A percentile compares a stretch with the other conserved stretches of the same genome.
Conservation (phyloP, 2,888 invertebrate species). For the Torymus tubicola region DNA sequence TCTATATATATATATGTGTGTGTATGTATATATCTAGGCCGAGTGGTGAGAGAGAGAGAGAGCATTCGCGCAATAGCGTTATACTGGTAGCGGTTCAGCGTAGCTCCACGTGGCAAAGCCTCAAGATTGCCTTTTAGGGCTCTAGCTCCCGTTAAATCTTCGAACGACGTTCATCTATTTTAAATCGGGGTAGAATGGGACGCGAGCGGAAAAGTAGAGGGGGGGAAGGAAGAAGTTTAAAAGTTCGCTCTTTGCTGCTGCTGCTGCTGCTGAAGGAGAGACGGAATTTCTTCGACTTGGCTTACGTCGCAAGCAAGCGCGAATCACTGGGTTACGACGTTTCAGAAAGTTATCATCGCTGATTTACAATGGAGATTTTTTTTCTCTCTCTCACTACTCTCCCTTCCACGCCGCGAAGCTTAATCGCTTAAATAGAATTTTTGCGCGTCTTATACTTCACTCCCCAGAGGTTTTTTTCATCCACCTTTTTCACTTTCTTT, state of each 20-base stretch:
- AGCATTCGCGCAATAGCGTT: neutral
- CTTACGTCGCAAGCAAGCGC: neutral
- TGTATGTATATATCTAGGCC: neutral
- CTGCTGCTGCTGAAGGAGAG: neutral
- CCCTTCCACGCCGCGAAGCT: neutral
- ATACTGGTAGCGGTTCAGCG: too few relatives aligned
- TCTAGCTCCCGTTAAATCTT: constrained; percentile 33
- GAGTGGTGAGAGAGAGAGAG: constrained; percentile 5
- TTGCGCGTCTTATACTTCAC: neutral
- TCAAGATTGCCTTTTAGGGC: constrained; percentile 50
- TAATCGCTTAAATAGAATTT: constrained; percentile 19
- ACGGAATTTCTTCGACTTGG: constrained; percentile 6
- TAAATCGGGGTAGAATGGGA: constrained; percentile 28
- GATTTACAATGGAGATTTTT: constrained; percentile 50
- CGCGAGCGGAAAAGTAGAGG: neutral
- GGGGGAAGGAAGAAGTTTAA: constrained; percentile 3
- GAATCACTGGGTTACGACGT: constrained; percentile 18
- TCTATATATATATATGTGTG: constrained; percentile 17
- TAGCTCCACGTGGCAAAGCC: constrained; percentile 18
- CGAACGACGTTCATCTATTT: constrained; percentile 47
- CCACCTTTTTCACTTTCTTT: too few relatives aligned
- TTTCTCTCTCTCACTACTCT: too few relatives aligned
- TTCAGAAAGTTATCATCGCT: constrained; percentile 40
- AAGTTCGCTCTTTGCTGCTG: neutral
- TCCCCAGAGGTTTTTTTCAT: neutral